Conservation (phyloP, 2,797 vertebrate species). For the Typhlichthys subterraneus region DNA sequence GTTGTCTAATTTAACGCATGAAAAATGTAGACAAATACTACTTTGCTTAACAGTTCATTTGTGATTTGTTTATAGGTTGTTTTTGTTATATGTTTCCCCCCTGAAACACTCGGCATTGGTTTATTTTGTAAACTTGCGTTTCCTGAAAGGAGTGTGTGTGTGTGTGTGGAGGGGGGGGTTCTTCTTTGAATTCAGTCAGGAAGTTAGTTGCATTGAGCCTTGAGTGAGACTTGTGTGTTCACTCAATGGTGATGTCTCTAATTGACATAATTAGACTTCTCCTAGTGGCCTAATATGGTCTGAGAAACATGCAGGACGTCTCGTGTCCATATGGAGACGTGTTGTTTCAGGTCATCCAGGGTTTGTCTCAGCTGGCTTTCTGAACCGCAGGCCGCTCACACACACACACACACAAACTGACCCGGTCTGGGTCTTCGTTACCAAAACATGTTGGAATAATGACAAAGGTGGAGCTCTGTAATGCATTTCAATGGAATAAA, state of each 20-base stretch:
- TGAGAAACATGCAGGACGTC: conserved; percentile 8
- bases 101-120: conserved; percentile 24
- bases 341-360: conserved; percentile 48
- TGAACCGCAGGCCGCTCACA: too few species aligned
- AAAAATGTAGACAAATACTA: conserved; percentile 3
- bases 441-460: too few species aligned
- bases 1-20: conserved; percentile 15
- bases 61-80: conserved; percentile 1
- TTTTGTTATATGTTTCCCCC: neutral
- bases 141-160: neutral
- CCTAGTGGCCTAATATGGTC: conserved; percentile 20
- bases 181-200: conserved; percentile 50
- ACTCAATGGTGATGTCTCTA: conserved; percentile 28
- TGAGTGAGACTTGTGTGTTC: conserved; percentile 13
- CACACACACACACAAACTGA: too few species aligned
- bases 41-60: conserved; percentile 20
- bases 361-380: conserved; percentile 60
- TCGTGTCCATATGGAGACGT: conserved; percentile 19
- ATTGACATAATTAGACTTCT: conserved; percentile 28
- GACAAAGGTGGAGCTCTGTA: too few species aligned
- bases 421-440: too few species aligned
- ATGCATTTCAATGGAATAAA: too few species aligned
- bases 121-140: conserved; percentile 5
- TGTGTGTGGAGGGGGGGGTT: neutral
- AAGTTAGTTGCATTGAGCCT: conserved; percentile 43